Conservation (phyloP, 2,888 invertebrate genomes). For the Cantharis rufa region DNA sequence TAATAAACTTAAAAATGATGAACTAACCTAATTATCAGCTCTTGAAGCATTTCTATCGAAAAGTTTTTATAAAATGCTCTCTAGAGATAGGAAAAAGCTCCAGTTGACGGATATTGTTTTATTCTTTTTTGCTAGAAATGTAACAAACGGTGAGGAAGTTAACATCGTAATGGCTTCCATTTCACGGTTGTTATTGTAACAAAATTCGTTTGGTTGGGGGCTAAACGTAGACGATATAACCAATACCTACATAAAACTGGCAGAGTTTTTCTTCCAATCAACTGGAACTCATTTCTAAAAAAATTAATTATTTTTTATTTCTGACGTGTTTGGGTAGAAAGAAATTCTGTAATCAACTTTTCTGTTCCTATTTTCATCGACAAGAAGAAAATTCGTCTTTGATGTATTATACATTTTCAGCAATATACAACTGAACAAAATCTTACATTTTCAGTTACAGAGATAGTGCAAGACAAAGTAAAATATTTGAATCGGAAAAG, state of each 20-base stretch:
- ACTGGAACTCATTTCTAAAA: neutral
- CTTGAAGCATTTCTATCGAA: conserved; percentile 15
- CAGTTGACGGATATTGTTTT: conserved; percentile 10
- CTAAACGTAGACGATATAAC: conserved; percentile 10
- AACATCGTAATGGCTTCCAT: conserved; percentile 10
- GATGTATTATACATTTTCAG: no score
- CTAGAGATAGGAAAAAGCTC: conserved; percentile 4
- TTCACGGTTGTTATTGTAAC: conserved; percentile 24
- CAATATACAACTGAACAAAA: no score
- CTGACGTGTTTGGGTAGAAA: neutral
- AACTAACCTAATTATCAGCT: conserved; percentile 21
- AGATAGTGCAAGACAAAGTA: no score
- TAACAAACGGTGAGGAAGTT: conserved; percentile 3
- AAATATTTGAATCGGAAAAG: no score
- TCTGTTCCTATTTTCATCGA: neutral
- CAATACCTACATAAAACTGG: conserved; percentile 10
- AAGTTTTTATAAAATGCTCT: conserved; percentile 13
- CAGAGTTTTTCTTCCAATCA: neutral
- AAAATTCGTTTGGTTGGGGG: conserved; percentile 13
- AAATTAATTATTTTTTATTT: neutral
- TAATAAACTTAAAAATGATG: conserved; percentile 19
- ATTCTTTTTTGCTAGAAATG: neutral
- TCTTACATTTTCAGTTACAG: no score
- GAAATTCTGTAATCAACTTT: neutral
- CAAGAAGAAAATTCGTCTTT: neutral